phyloP scores from a whole-genome alignment of 2,888 invertebrate species.

The Zele albiditarsus region DNA sequence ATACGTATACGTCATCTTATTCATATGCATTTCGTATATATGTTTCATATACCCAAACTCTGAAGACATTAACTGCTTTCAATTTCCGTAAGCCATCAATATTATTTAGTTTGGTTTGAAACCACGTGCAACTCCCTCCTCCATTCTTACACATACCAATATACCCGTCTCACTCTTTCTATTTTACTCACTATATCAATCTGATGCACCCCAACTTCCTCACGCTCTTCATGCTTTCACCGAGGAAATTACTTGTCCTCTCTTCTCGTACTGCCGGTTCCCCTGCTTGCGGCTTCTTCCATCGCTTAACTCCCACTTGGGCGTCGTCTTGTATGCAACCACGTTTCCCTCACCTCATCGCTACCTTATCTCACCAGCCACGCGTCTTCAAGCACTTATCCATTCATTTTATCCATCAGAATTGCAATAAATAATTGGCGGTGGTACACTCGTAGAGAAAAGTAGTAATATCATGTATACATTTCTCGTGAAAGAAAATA shows the following conservation, averaged over 20 bases:
- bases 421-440: slow-evolving; percentile 20
- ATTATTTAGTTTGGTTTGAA: slow-evolving; percentile 73
- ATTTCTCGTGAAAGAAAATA: too few species aligned
- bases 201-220: slow-evolving; percentile 54
- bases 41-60: slow-evolving; percentile 64
- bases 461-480: not conserved
- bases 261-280: slow-evolving; percentile 47
- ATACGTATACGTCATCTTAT: slow-evolving; percentile 69
- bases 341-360: not conserved
- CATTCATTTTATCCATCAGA: not conserved
- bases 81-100: slow-evolving; percentile 73
- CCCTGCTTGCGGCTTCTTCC: slow-evolving; percentile 40
- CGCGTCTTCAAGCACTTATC: slow-evolving; percentile 9
- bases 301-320: slow-evolving; percentile 31
- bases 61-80: slow-evolving; percentile 71
- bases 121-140: slow-evolving; percentile 38
- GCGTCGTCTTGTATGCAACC: slow-evolving; percentile 32
- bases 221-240: slow-evolving; percentile 70
- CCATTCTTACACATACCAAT: slow-evolving; percentile 4
- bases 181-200: not conserved
- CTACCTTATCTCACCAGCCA: slow-evolving; percentile 21
- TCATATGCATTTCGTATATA: slow-evolving; percentile 66
- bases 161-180: slow-evolving; percentile 1
- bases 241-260: slow-evolving; percentile 72
- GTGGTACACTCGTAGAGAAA: not conserved